phyloP scores from a whole-genome alignment of 2,113 vertebrate genomes.

The Dipodomys spectabilis region DNA sequence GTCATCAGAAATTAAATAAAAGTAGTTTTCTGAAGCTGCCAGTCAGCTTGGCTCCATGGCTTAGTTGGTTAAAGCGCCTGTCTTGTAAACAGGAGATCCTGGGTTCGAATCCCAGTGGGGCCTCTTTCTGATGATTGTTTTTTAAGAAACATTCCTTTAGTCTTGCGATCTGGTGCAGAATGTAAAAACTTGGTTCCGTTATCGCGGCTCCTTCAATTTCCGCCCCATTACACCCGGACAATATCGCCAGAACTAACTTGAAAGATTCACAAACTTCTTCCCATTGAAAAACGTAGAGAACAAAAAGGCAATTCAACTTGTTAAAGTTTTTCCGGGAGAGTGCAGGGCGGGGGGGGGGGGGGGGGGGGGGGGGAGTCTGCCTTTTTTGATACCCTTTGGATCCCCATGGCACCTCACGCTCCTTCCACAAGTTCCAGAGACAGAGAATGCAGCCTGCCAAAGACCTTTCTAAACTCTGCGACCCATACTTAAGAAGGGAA shows the following conservation, averaged over 20 bases:
- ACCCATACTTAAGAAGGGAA: neutral
- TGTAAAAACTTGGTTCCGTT: too few relatives aligned
- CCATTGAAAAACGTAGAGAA: neutral
- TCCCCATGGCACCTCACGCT: too few relatives aligned
- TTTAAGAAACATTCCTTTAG: neutral
- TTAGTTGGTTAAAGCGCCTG: constrained; percentile 60
- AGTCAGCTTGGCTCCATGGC: neutral
- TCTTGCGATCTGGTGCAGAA: too few relatives aligned
- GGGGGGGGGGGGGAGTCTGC: too few relatives aligned
- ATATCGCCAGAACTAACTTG: too few relatives aligned
- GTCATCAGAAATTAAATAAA: neutral
- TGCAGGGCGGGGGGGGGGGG: too few relatives aligned
- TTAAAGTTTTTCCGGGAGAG: neutral
- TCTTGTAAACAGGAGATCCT: constrained; percentile 62
- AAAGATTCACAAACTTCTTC: neutral
- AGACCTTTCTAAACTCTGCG: neutral
- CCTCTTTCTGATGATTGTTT: accelerated
- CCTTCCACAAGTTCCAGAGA: too few relatives aligned
- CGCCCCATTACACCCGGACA: too few relatives aligned
- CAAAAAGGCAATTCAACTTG: neutral
- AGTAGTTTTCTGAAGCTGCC: accelerated
- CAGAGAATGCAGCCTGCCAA: too few relatives aligned
- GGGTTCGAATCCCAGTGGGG: constrained; percentile 62
- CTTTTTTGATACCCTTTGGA: too few relatives aligned
- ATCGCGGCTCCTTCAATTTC: too few relatives aligned